phyloP scores from a whole-genome alignment of 1,140 invertebrate species.

The Reticulitermes speratus region DNA sequence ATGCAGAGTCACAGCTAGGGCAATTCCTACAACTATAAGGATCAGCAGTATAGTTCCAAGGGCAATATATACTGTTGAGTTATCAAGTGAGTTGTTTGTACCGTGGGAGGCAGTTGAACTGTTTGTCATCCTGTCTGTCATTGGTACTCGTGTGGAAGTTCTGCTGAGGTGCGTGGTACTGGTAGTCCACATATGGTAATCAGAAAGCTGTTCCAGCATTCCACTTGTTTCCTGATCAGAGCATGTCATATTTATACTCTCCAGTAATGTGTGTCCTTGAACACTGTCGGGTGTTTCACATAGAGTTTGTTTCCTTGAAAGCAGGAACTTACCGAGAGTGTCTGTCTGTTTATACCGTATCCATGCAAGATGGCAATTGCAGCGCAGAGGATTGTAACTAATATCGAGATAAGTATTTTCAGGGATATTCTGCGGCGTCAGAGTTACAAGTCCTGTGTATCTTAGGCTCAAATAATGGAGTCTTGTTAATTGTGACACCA shows the following conservation, averaged over 20 bases:
- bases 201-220: background rate
- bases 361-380: constrained; percentile 23
- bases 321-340: background rate
- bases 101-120: too few relatives aligned
- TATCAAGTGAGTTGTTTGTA: background rate
- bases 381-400: constrained; percentile 27
- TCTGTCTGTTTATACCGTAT: background rate
- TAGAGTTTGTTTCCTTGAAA: background rate
- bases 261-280: background rate
- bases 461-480: background rate
- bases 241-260: background rate
- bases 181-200: background rate
- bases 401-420: constrained; percentile 14
- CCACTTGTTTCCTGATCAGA: background rate
- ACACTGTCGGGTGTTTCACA: background rate
- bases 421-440: background rate
- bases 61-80: background rate
- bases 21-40: background rate
- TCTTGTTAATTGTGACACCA: background rate
- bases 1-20: background rate
- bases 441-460: background rate
- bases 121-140: background rate
- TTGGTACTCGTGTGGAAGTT: background rate
- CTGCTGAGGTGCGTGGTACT: background rate
- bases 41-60: background rate